Conservation (phyloP, 2,113 vertebrate species). For the Genyomyrus donnyi region DNA sequence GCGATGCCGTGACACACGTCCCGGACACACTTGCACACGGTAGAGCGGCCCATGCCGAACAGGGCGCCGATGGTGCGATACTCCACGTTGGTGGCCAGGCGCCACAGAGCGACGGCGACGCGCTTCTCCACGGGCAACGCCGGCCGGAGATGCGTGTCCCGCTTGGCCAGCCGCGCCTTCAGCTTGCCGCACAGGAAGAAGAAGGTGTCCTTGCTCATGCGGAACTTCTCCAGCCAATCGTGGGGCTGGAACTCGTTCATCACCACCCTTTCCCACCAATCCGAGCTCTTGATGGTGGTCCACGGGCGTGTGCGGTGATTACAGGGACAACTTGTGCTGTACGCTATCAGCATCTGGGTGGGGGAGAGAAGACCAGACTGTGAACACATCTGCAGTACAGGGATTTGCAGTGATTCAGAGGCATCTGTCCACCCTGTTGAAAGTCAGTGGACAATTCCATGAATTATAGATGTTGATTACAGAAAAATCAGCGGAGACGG, state of each 20-base stretch:
- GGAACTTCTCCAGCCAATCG: conserved; percentile 65
- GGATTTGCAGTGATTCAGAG: background rate
- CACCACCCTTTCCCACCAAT: conserved; percentile 61
- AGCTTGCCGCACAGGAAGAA: conserved; percentile 54
- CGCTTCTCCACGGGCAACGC: conserved; percentile 53
- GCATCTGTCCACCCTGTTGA: background rate
- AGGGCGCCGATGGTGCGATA: conserved; percentile 51
- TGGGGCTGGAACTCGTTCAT: conserved; percentile 54
- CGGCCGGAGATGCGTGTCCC: conserved; percentile 41
- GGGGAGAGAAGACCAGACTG: background rate
- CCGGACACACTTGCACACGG: conserved; percentile 51
- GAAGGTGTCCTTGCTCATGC: conserved; percentile 60
- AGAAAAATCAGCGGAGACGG: background rate
- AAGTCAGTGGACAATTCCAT: background rate
- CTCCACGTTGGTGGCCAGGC: conserved; percentile 54
- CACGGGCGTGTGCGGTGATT: conserved; percentile 46
- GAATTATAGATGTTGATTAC: background rate
- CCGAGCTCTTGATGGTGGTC: conserved; percentile 37
- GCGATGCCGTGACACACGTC: conserved; percentile 52
- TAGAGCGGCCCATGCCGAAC: conserved; percentile 49
- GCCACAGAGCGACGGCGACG: conserved; percentile 58
- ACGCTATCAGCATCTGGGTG: conserved; percentile 46
- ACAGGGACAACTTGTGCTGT: conserved; percentile 44
- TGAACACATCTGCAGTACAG: background rate
- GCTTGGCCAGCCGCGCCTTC: conserved; percentile 42